Evolutionary conservation across 1,140 invertebrate species (phyloP), one percentile per base, ranked within the genome.

Genomic region (Pseudobourletiella spinata): DNA sequence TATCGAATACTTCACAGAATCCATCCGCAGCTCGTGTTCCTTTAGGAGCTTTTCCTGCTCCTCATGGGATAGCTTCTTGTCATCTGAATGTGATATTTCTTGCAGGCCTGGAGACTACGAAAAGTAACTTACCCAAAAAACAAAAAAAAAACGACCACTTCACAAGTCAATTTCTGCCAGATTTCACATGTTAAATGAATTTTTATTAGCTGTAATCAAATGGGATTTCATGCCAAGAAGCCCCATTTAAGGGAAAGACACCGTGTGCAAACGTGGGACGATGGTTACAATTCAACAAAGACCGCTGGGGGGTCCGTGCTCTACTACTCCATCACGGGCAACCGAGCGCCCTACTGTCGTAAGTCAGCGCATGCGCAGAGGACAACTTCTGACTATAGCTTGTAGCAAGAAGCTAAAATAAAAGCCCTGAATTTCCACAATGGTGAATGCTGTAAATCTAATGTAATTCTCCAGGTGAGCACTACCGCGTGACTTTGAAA

Each of bases 1-100:
- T 63, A 84, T 90, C 70, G 84, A 91, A 67, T 86, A 85, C 70
- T 95, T 92, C 72, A 86, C 82, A 0, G 91, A 95, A 73, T 91
- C 88, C 58, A 86, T 95, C 50, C 84, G 84, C 16, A 80, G 82
- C 1, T 72, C 76, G 1, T 93, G 90, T 71, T 80, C 83, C 0
- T 92, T 88, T 72, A 74, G 84, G 61, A 83, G 83, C 0, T 83
- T 89, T 32, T 82, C 86, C 24, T 94, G 91, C 69, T 75, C 81
- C 3, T 86, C 85, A n/a, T 91, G 83, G 76, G 83, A 87, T 57
- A 81, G 82, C 71, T 93, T 87, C 73, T 75, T 59, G 16, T 30
- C 32, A 22, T 30, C 39, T 3, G 2, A 26, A 18, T 62, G 59
- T 48, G n/a, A 39, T n/a, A 11, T 39, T 11, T 39, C 32, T n/a